These are phyloP conservation scores for Norana najaformis DNA, from an alignment of 2,888 invertebrate genomes.

Conservation along the genomic window DNA sequence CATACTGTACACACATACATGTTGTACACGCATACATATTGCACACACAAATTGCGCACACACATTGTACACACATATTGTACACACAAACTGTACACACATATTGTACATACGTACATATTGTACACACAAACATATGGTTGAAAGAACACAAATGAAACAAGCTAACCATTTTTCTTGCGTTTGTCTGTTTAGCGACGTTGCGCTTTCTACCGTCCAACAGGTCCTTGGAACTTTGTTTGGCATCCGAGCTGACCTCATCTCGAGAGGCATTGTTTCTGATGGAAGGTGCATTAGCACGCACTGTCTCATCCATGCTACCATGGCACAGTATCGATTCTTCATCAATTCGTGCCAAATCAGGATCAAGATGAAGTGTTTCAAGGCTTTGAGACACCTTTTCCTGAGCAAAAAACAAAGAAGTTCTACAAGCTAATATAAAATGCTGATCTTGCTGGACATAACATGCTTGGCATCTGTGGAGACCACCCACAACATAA, in stretches of 20 bases:
- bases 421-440: not conserved
- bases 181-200: not conserved
- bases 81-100: too few species aligned
- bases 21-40: too few species aligned
- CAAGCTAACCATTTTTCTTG: not conserved
- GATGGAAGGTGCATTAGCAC: too few species aligned
- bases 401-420: not conserved
- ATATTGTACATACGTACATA: too few species aligned
- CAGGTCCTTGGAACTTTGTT: not conserved
- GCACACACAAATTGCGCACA: too few species aligned
- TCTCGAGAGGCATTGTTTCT: too few species aligned
- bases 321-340: constrained; percentile 28
- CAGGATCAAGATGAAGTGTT: constrained; percentile 42
- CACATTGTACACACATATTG: too few species aligned
- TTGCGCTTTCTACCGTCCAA: not conserved
- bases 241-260: not conserved
- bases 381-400: constrained; percentile 35
- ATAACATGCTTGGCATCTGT: too few species aligned
- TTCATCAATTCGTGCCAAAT: constrained; percentile 42
- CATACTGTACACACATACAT: too few species aligned
- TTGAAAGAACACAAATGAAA: too few species aligned
- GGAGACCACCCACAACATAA: too few species aligned
- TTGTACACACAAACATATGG: too few species aligned
- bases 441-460: not conserved
- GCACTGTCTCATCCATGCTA: not conserved